These are phyloP conservation scores for Notodonta dromedarius DNA, from an alignment of 2,888 invertebrate genomes.

Conservation along the genomic window DNA sequence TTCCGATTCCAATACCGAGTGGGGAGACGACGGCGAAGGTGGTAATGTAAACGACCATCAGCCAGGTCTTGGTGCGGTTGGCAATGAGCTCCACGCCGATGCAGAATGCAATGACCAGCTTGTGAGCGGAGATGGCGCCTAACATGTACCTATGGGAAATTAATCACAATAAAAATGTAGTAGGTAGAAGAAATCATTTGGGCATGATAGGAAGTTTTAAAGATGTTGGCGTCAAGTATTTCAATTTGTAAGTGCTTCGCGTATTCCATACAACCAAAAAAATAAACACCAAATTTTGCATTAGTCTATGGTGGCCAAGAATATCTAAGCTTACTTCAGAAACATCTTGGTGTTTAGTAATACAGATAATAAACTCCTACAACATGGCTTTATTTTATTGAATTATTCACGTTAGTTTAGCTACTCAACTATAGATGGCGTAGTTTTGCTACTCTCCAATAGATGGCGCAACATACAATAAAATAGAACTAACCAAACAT, in stretches of 20 bases:
- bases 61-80: conserved; percentile 85
- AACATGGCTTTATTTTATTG: too few species aligned
- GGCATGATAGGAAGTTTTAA: too few species aligned
- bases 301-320: too few species aligned
- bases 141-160: conserved; percentile 88
- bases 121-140: conserved; percentile 93
- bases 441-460: conserved; percentile 5
- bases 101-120: conserved; percentile 94
- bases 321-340: too few species aligned
- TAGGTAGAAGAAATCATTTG: too few species aligned
- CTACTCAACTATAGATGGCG: conserved; percentile 44
- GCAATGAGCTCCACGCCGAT: conserved; percentile 93
- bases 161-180: not conserved
- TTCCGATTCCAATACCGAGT: conserved; percentile 90
- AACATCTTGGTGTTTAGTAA: too few species aligned
- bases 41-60: conserved; percentile 87
- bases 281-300: too few species aligned
- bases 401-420: conserved; percentile 2
- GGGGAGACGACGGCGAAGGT: conserved; percentile 93
- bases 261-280: too few species aligned
- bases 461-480: conserved; percentile 26
- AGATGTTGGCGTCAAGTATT: too few species aligned
- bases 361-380: too few species aligned
- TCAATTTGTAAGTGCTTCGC: too few species aligned
- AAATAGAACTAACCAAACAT: conserved; percentile 66